These are phyloP conservation scores for Zaprionus africanus DNA, from an alignment of 1,140 invertebrate genomes.

Conservation along the genomic window DNA sequence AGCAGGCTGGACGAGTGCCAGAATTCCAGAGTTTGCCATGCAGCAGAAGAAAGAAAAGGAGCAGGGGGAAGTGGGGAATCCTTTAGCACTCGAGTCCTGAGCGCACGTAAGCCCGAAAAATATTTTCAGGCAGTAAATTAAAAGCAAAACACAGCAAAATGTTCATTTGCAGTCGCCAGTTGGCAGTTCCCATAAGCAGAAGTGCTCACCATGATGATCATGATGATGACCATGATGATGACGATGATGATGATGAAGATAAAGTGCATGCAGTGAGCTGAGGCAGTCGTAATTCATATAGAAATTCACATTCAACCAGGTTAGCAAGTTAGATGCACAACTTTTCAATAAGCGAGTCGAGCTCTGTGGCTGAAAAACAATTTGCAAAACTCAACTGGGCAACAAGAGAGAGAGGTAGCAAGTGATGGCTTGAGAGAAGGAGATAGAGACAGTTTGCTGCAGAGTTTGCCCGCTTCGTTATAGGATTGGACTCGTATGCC, in stretches of 20 bases:
- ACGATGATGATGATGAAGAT: conserved; percentile 46
- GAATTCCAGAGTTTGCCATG: conserved; percentile 15
- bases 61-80: background rate
- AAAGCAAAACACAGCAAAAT: conserved; percentile 64
- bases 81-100: background rate
- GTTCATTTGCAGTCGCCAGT: conserved; percentile 55
- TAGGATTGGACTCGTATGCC: conserved; percentile 67
- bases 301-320: conserved; percentile 44
- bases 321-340: conserved; percentile 53
- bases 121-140: conserved; percentile 69
- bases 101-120: conserved; percentile 60
- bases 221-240: conserved; percentile 7
- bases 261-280: conserved; percentile 54
- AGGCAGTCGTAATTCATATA: conserved; percentile 55
- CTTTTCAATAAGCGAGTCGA: conserved; percentile 74
- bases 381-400: conserved; percentile 37
- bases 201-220: conserved; percentile 3
- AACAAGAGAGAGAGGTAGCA: background rate
- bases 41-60: background rate
- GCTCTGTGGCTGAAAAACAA: conserved; percentile 58
- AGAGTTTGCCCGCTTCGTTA: conserved; percentile 50
- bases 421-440: background rate
- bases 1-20: conserved; percentile 54
- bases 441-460: conserved; percentile 1
- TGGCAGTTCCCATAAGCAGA: conserved; percentile 31